These are phyloP conservation scores for Microctenopoma stevenorrisi DNA, from an alignment of 2,797 vertebrate species.

Conservation along the genomic window DNA sequence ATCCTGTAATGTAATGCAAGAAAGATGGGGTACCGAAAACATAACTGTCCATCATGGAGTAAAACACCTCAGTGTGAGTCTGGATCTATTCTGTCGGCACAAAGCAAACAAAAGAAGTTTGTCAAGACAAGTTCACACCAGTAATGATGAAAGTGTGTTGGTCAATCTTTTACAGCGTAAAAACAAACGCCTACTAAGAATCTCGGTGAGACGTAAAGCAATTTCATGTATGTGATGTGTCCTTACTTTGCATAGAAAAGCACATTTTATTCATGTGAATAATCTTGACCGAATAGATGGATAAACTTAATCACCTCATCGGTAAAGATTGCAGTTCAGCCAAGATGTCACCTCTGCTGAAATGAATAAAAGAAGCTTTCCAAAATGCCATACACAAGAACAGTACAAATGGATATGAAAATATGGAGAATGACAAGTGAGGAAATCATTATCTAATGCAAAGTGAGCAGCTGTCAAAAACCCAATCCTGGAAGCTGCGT, in stretches of 20 bases:
- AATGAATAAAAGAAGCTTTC: slow-evolving; percentile 41
- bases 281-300: not conserved
- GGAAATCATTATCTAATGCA: slow-evolving; percentile 68
- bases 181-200: not conserved
- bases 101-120: slow-evolving; percentile 4
- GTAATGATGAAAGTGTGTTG: slow-evolving; percentile 1
- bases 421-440: slow-evolving; percentile 62
- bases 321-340: slow-evolving; percentile 47
- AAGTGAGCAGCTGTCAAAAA: slow-evolving; percentile 76
- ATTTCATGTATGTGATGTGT: not conserved
- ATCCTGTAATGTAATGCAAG: not conserved
- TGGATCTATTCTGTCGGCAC: slow-evolving; percentile 4
- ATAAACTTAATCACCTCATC: slow-evolving; percentile 32
- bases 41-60: slow-evolving; percentile 25
- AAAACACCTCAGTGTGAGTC: slow-evolving; percentile 14
- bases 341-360: slow-evolving; percentile 38
- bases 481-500: slow-evolving; percentile 55
- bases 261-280: not conserved
- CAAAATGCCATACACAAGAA: slow-evolving; percentile 42
- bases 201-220: not conserved
- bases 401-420: slow-evolving; percentile 42
- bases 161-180: slow-evolving; percentile 4
- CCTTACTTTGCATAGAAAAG: not conserved
- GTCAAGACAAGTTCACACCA: not conserved
- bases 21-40: slow-evolving; percentile 21